Base-by-base conservation (phyloP, 2,113 vertebrate species). In the Pelecanus crispus region DNA sequence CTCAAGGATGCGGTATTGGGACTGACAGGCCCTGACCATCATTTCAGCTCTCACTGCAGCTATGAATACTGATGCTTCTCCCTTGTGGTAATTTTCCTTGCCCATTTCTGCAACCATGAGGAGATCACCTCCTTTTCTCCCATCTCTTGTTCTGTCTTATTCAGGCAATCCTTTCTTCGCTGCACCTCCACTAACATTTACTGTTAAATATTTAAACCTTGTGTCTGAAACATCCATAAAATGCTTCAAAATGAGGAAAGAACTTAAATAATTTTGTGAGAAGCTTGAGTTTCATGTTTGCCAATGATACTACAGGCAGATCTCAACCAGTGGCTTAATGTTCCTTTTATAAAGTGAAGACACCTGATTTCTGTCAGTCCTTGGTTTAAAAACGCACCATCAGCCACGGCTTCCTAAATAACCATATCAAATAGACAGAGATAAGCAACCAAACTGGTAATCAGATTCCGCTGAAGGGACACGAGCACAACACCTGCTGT, bases 311-410 rank as follows among this genome's bases (percentile, higher is more conserved):
- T 96, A 80, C 77, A 95, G 95, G 81, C 73, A 96, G 91, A 91
- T 97, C 88, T 97, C 91, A 91, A 97, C 15, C 26, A 94, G 91
- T 97, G 36, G 7, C 87, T 97, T 97, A 97, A 97, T 97, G 88
- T 97, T 98, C 96, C 95, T 97, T 97, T 97, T 97, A 97, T 93
- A 96, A 97, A 97, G 93, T 56, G 88, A 97, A 96, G 97, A 96
- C 96, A 97, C 95, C 95, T 97, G 97, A 98, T 97, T 98, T 98
- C 96, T 97, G 97, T 96, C 97, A 97, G 96, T 80, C 85, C 70
- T 95, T 86, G 73, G 79, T 79, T 97, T 91, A 95, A 94, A 97
- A 97, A 83, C 11, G 81, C 95, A 92, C 93, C 34, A 86, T 98
- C 97, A 97, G 95, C 92, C 92, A 74, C 10, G 24, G 93, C 93